Evolutionary conservation across 2,888 invertebrate genomes (phyloP), one percentile per base, ranked within the genome.

Genomic region (Synanthedon tipuliformis): DNA sequence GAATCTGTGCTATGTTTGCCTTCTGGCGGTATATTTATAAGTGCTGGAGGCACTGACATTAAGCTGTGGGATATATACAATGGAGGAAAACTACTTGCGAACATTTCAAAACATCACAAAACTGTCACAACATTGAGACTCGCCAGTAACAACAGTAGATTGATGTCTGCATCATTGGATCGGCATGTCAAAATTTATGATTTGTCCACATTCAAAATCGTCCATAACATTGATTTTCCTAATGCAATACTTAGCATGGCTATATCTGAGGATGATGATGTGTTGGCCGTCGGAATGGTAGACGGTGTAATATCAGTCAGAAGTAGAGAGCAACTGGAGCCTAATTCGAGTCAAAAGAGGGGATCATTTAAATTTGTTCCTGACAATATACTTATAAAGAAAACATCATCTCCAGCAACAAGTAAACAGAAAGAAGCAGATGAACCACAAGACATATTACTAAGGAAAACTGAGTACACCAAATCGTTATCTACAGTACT

Each of bases 101-200:
- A 91, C 65, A 90, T 99, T 59, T 94, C 94, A 2, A 94, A 96
- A 64, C 99, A 99, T 80, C 97, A 98, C 78, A 99, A 99, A 88
- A 96, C 98, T 0, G 92, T 99, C 1, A 99, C 97, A 0, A 93
- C 94, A 59, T 75, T 99, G 51, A 88, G 92, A 59, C 89, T 98
- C 57, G 95, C 95, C 23, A 93, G 93, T 49, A 92, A 94, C 68
- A 94, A 94, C 23, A 93, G 92, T 59, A 90, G 95, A 66, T 88
- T 99, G 16, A 78, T 98, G 63, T 97, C 98, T 0, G 96, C 94
- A 1, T 95, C 97, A 3, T 87, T 99, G 54, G 99, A 99, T 77
- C 92, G 95, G 58, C 96, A 97, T 82, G 94, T 98, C 0, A 98
- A 97, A 83, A 91, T 98, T 59, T 97, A 96, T 78, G 97, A 98